Evolutionary conservation across 1,140 invertebrate genomes (phyloP).

Genomic region (Steinernema feltiae): DNA sequence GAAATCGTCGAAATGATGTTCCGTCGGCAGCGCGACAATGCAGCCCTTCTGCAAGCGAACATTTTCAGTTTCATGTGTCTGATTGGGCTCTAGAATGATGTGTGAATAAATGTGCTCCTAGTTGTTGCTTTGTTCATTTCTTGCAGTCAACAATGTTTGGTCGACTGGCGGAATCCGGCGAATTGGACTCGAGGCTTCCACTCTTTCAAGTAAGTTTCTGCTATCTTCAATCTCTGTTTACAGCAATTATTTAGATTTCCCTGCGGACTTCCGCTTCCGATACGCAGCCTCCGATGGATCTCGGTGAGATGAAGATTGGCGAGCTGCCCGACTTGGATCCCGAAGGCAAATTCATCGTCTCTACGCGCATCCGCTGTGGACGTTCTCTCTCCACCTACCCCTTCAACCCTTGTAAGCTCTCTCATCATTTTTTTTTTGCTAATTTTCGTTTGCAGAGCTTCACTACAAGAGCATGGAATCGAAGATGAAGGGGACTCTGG

Average conservation of each 20-base stretch:
- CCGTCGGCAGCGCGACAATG: too few relatives aligned
- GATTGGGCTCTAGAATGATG: too few relatives aligned
- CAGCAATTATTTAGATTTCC: neutral
- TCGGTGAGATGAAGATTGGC: constrained; percentile 74
- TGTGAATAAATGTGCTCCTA: neutral
- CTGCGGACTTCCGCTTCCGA: neutral
- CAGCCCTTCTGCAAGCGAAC: too few relatives aligned
- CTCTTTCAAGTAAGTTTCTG: neutral
- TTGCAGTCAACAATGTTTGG: neutral
- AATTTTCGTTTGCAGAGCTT: too few relatives aligned
- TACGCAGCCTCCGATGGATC: constrained; percentile 58
- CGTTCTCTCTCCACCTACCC: constrained; percentile 81
- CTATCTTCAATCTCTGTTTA: neutral
- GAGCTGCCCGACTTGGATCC: constrained; percentile 77
- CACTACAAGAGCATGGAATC: too few relatives aligned
- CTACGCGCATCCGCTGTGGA: constrained; percentile 83
- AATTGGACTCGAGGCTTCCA: neutral
- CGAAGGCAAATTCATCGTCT: constrained; percentile 78
- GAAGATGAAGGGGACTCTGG: constrained; percentile 54
- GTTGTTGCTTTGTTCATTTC: neutral
- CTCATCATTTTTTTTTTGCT: too few relatives aligned
- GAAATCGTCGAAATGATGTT: too few relatives aligned
- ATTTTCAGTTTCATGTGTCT: too few relatives aligned
- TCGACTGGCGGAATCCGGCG: neutral
- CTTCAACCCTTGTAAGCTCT: constrained; percentile 66